Percentiles rank a stretch among this genome's conserved stretches.
Evolutionary conservation across 1,140 invertebrate species (phyloP).

Genomic region (Neocloeon triangulifer): DNA sequence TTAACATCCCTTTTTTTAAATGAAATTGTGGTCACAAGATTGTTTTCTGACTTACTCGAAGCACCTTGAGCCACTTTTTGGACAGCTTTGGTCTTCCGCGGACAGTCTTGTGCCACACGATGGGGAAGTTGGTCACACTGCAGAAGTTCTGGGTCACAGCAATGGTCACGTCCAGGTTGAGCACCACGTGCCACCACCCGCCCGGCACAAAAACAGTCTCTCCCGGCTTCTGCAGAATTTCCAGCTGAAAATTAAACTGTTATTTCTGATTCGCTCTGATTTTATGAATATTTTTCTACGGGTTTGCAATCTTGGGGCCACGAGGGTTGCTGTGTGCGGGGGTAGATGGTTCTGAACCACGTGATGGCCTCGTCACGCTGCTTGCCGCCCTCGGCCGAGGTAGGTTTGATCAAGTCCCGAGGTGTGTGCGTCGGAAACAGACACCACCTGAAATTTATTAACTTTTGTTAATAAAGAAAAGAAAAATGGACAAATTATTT

Average conservation of each 20-base stretch:
- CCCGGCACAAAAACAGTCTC: conserved; percentile 98
- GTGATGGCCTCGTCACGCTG: conserved; percentile 95
- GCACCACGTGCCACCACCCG: conserved; percentile 96
- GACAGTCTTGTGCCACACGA: conserved; percentile 97
- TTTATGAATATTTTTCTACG: conserved; percentile 27
- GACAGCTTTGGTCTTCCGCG: conserved; percentile 86
- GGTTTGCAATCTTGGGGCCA: conserved; percentile 87
- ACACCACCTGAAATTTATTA: conserved; percentile 73
- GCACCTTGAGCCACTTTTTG: conserved; percentile 50
- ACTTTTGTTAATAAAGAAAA: too few species aligned
- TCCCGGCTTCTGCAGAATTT: conserved; percentile 90
- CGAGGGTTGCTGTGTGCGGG: conserved; percentile 62
- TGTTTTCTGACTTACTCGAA: conserved; percentile 24
- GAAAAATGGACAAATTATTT: too few species aligned
- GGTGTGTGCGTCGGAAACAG: conserved; percentile 94
- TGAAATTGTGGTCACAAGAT: not conserved
- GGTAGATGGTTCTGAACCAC: conserved; percentile 95
- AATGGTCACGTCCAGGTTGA: conserved; percentile 88
- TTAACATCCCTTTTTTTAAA: not conserved
- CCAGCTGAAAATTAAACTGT: conserved; percentile 33
- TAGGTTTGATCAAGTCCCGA: conserved; percentile 83
- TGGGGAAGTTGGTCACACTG: conserved; percentile 84
- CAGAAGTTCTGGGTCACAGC: conserved; percentile 98
- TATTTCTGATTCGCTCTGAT: too few species aligned
- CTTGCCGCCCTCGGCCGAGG: conserved; percentile 70